Evolutionary conservation across 2,797 vertebrate species (phyloP).

Genomic region (Hoplostethus mediterraneus): DNA sequence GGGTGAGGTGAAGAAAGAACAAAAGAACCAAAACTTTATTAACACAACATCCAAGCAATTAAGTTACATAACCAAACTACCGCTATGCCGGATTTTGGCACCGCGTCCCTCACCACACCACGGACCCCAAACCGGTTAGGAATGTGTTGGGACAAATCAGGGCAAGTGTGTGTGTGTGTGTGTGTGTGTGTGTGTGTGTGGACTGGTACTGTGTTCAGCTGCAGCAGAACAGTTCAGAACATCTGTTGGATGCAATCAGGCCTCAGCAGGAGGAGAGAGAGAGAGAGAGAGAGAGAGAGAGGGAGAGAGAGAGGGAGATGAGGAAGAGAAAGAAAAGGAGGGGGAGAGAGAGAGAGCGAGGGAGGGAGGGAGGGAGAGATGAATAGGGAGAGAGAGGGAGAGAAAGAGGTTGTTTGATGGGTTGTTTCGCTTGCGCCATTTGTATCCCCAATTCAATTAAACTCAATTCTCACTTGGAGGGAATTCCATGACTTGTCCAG

Average conservation of each 20-base stretch:
- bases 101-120: conserved; percentile 59
- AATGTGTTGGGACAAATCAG: conserved; percentile 48
- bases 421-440: too few species aligned
- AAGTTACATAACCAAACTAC: conserved; percentile 74
- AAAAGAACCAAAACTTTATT: conserved; percentile 61
- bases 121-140: conserved; percentile 71
- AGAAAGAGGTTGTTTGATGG: not conserved
- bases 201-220: conserved; percentile 67
- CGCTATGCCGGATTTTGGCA: conserved; percentile 49
- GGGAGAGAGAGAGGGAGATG: not conserved
- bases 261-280: conserved; percentile 44
- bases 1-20: conserved; percentile 59
- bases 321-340: conserved; percentile 38
- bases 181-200: conserved; percentile 42
- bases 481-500: too few species aligned
- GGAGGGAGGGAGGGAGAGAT: conserved; percentile 1
- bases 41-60: conserved; percentile 68
- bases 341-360: not conserved
- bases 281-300: not conserved
- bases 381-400: not conserved
- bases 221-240: conserved; percentile 64
- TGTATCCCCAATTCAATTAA: too few species aligned
- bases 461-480: too few species aligned
- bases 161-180: conserved; percentile 24
- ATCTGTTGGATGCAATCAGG: conserved; percentile 72